phyloP scores from a whole-genome alignment of 2,888 invertebrate species.

The Timandra comae region DNA sequence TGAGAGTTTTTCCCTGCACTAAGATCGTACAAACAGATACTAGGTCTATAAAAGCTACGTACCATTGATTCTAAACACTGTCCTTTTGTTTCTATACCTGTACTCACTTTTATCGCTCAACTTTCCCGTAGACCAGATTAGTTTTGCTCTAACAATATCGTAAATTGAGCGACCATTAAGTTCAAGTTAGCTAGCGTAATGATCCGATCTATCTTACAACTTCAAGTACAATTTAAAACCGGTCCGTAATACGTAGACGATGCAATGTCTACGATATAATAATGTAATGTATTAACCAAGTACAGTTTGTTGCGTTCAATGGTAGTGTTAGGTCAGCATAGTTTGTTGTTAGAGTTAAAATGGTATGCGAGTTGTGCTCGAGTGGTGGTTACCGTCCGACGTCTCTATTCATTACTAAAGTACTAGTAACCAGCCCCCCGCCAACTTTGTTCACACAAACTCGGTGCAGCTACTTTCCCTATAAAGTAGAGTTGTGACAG shows the following conservation, averaged over 20 bases:
- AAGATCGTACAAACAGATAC: no score
- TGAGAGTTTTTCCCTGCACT: no score
- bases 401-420: conserved; percentile 72
- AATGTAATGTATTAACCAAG: conserved; percentile 27
- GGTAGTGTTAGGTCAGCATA: conserved; percentile 40
- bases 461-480: conserved; percentile 65
- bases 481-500: conserved; percentile 74
- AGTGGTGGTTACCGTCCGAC: conserved; percentile 60
- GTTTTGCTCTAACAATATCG: conserved; percentile 53
- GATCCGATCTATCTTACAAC: conserved; percentile 41
- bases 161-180: conserved; percentile 45
- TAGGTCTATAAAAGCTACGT: no score
- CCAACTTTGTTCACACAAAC: conserved; percentile 68
- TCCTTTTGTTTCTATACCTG: conserved; percentile 48
- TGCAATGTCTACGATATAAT: conserved; percentile 21
- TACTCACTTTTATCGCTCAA: conserved; percentile 52
- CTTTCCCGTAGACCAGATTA: conserved; percentile 54
- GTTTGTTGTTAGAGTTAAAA: conserved; percentile 54
- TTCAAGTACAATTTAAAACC: conserved; percentile 30
- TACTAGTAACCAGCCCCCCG: conserved; percentile 45
- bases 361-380: conserved; percentile 57
- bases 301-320: conserved; percentile 35
- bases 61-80: conserved; percentile 33
- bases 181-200: conserved; percentile 37
- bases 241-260: conserved; percentile 24